Base-by-base conservation (phyloP, 2,797 vertebrate species). In the Gallinago stenura region DNA sequence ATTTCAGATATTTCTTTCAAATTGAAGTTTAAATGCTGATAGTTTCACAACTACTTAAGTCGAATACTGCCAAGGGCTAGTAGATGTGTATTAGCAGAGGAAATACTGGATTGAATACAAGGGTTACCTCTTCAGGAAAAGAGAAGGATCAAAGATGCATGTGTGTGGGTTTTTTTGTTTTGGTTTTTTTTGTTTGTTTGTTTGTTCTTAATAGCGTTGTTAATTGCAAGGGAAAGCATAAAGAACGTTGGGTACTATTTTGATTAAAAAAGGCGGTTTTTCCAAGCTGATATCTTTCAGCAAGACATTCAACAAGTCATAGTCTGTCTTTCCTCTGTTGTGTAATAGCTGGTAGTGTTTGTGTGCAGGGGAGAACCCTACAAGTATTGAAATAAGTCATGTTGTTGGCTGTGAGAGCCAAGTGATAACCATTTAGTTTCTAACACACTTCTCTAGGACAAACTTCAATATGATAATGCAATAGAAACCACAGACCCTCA, bases 81-180 rank as follows among this genome's bases (percentile, higher is more conserved):
- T 26, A 18, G 56, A 28, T 37, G 15, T 57, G 26, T 82, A 31
- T 79, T 83, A 51, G 35, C 26, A 17, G 54, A 70, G 70, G 82
- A 88, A 76, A 22, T 28, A 9, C 7, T 9, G 61, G 33, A 3
- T 57, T 46, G 41, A 84, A 86, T 71, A 43, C 28, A 30, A 70
- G 66, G 65, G 16, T 94, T 94, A 80, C 87, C 15, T 30, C 33
- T 81, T 94, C 70, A 45, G 39, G 70, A 86, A 94, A 61, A 89
- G 69, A 46, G 48, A 85, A 46, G 53, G 71, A 73, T 87, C 61
- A 91, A 93, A 89, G 62, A 8, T 45, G 35, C 78, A 46, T 46
- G 43, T 89, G 73, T 10, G 60, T 35, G 18, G 18, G 31, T 15
- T 41, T 41, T 41, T 41, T 2, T 9, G n/a, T n/a, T n/a, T 41